Percentiles rank a stretch among this genome's conserved stretches.
Evolutionary conservation across 2,888 invertebrate genomes (phyloP).

Genomic region (Endotricha flammealis): DNA sequence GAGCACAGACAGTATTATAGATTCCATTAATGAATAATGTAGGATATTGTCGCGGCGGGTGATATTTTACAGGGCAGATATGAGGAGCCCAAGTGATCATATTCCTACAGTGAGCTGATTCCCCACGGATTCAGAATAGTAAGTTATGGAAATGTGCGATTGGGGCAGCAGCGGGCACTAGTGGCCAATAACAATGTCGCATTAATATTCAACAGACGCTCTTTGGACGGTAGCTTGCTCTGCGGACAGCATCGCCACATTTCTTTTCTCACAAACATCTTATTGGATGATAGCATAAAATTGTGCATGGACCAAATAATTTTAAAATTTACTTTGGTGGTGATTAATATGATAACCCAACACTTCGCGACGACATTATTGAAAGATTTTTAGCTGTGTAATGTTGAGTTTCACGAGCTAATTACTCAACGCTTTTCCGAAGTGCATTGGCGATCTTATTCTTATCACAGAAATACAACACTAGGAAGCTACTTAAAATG

Average conservation of each 20-base stretch:
- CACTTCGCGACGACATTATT: no score
- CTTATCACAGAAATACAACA: no score
- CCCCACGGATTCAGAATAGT: constrained; percentile 75
- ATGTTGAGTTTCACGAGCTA: no score
- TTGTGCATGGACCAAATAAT: no score
- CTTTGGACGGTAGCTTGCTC: constrained; percentile 63
- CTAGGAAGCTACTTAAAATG: no score
- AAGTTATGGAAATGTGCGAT: constrained; percentile 78
- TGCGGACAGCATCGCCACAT: constrained; percentile 54
- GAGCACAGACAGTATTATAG: constrained; percentile 37
- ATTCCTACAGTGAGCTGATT: constrained; percentile 68
- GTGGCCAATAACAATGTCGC: constrained; percentile 77
- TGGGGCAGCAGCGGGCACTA: constrained; percentile 75
- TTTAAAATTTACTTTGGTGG: no score
- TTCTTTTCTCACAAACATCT: constrained; percentile 53
- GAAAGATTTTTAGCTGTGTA: no score
- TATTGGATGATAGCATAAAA: constrained; percentile 39
- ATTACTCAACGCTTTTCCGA: no score
- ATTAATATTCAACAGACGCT: constrained; percentile 77
- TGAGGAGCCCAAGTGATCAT: constrained; percentile 60
- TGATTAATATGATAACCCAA: no score
- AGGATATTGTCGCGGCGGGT: constrained; percentile 44
- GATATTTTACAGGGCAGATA: constrained; percentile 58
- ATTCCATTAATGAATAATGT: constrained; percentile 54
- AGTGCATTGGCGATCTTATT: no score